phyloP scores from a whole-genome alignment of 2,888 invertebrate species.

The Lasioglossum morio region DNA sequence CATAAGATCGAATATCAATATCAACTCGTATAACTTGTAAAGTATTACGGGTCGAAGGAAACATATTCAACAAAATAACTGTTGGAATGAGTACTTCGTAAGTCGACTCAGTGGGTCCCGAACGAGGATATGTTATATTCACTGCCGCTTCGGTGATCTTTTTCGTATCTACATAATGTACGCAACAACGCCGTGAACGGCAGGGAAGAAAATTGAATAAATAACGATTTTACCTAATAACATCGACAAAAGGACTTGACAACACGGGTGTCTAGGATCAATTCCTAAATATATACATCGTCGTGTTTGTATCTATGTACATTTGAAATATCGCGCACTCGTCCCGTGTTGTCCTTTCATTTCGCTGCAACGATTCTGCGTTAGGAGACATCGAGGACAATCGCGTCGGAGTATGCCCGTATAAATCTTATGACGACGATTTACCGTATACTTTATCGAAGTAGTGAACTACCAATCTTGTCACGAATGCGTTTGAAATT shows the following conservation, averaged over 20 bases:
- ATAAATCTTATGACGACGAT: conserved; percentile 7
- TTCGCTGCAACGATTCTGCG: neutral
- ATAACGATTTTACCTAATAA: neutral
- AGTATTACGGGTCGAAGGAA: neutral
- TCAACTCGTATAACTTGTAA: neutral
- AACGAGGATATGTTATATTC: neutral
- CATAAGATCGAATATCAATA: neutral
- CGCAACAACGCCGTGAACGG: neutral
- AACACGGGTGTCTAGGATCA: neutral
- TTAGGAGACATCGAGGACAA: neutral
- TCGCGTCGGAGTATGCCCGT: conserved; percentile 11
- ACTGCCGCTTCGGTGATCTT: neutral
- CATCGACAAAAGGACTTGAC: neutral
- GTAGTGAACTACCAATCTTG: neutral
- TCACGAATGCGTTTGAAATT: conserved; percentile 22
- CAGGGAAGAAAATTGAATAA: neutral
- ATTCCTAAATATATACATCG: neutral
- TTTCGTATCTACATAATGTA: neutral
- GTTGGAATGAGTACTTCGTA: neutral
- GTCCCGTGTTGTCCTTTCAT: neutral
- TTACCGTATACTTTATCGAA: conserved; percentile 24
- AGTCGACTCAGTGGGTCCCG: neutral
- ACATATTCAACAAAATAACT: neutral
- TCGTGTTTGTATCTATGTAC: neutral
- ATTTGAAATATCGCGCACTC: neutral